Evolutionary conservation across 30 jellyfish, hydroid and myxozoan genomes (phyloP), one percentile per base, ranked within the genome.

Genomic region (Aurelia sp.): DNA sequence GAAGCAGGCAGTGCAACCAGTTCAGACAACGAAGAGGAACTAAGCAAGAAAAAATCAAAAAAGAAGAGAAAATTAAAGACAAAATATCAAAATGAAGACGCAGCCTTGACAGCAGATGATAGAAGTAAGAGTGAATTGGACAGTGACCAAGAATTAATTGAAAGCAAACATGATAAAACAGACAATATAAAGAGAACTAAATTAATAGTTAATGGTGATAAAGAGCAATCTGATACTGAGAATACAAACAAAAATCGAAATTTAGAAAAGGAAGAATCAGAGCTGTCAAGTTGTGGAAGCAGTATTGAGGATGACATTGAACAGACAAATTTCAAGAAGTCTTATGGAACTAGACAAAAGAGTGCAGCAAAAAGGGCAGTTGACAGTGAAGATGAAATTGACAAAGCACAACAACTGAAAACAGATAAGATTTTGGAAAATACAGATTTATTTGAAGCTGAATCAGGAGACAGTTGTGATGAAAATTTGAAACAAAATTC

Each of bases 361-460:
- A 40, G 30, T 78, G 73, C 81, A 17, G 76, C 62, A 15, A 40
- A 12, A 6, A 18, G 8, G 27, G 22, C 19, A 0, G 71, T 27
- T 10, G 7, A 20, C 22, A 64, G 23, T 13, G 73, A 21, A 30
- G 76, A 52, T 48, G 82, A 79, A 16, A 30, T 11, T 44, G 90
- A 79, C 13, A 55, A 82, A 31, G 76, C 20, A 16, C 85, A 82
- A 48, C 51, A 68, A 31, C 21, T 22, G 35, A 73, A 82, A 18
- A 68, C 91, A 41, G 57, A 50, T 12, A 37, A 64, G 35, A 68
- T 82, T 15, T 30, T 68, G 13, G 71, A 51, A 19, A 68, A 79
- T 48, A 64, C 59, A 27, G 91, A 70, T 53, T 69, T 82, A 65
- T 70, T 82, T 68, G 91, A 82, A 68, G 91, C 84, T 15, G 91